Evolutionary conservation across 1,140 invertebrate genomes (phyloP).

Genomic region (Drosophila carrolli): DNA sequence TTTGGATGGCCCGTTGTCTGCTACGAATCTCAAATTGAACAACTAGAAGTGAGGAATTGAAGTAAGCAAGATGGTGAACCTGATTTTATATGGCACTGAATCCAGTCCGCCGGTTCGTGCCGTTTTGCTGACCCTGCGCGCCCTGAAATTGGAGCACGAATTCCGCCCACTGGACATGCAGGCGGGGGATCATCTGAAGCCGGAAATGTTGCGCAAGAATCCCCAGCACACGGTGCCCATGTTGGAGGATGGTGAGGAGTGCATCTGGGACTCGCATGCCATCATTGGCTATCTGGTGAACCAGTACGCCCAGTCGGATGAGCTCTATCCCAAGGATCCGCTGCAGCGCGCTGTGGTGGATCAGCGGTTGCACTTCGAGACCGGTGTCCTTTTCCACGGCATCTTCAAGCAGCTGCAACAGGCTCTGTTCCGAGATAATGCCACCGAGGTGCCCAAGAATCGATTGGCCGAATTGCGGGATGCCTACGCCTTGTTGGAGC

Average conservation of each 20-base stretch:
- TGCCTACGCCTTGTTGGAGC: constrained; percentile 85
- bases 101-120: constrained; percentile 87
- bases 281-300: constrained; percentile 86
- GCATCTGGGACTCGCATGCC: constrained; percentile 87
- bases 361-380: constrained; percentile 87
- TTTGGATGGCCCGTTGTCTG: constrained; percentile 15
- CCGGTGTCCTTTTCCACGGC: constrained; percentile 85
- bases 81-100: constrained; percentile 86
- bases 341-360: constrained; percentile 86
- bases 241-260: constrained; percentile 87
- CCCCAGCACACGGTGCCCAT: constrained; percentile 87
- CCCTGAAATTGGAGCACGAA: constrained; percentile 85
- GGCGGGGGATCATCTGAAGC: constrained; percentile 65
- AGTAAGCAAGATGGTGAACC: constrained; percentile 1
- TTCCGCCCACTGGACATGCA: constrained; percentile 51
- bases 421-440: constrained; percentile 50
- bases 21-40: constrained; percentile 21
- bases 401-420: constrained; percentile 50
- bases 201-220: constrained; percentile 79
- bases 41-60: neutral
- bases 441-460: constrained; percentile 53
- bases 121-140: constrained; percentile 86
- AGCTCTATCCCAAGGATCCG: constrained; percentile 87
- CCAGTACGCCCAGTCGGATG: constrained; percentile 86
- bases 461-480: constrained; percentile 72